These are phyloP conservation scores for Euschistus heros DNA, from an alignment of 1,140 invertebrate species.

Conservation along the genomic window DNA sequence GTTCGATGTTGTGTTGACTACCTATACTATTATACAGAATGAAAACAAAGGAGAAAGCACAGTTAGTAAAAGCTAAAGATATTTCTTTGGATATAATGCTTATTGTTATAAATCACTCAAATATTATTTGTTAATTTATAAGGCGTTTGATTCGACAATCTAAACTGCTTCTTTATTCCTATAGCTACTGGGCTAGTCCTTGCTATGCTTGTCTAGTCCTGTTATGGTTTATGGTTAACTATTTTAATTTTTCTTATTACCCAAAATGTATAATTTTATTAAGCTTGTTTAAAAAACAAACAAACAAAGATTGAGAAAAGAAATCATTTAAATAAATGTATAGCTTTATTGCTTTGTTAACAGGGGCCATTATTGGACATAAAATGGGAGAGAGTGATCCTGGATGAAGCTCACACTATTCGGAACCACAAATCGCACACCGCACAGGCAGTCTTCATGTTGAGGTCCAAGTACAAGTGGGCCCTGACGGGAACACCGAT, in stretches of 20 bases:
- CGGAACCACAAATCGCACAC: conserved; percentile 74
- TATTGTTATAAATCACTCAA: too few relatives aligned
- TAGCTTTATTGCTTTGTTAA: conserved; percentile 23
- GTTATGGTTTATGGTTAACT: too few relatives aligned
- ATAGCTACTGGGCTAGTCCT: too few relatives aligned
- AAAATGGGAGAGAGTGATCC: conserved; percentile 71
- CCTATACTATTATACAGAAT: conserved; percentile 52
- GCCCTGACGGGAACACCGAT: conserved; percentile 88
- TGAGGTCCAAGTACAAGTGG: conserved; percentile 59
- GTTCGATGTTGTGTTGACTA: conserved; percentile 66
- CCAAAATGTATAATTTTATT: too few relatives aligned
- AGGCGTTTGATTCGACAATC: too few relatives aligned
- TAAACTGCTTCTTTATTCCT: too few relatives aligned
- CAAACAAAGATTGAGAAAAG: too few relatives aligned
- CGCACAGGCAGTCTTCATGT: conserved; percentile 53
- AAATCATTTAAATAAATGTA: background rate
- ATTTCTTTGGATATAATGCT: too few relatives aligned
- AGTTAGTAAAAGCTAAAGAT: conserved; percentile 1
- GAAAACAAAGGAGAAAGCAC: conserved; percentile 38
- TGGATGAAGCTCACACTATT: conserved; percentile 89
- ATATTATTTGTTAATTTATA: too few relatives aligned
- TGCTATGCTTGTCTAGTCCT: too few relatives aligned
- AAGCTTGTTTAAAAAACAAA: too few relatives aligned
- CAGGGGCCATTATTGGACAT: conserved; percentile 49
- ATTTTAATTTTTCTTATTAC: too few relatives aligned